A percentile compares a stretch with the other conserved stretches of the same genome.
Conservation (phyloP, 2,888 invertebrate genomes). For the Sphinx pinastri region DNA sequence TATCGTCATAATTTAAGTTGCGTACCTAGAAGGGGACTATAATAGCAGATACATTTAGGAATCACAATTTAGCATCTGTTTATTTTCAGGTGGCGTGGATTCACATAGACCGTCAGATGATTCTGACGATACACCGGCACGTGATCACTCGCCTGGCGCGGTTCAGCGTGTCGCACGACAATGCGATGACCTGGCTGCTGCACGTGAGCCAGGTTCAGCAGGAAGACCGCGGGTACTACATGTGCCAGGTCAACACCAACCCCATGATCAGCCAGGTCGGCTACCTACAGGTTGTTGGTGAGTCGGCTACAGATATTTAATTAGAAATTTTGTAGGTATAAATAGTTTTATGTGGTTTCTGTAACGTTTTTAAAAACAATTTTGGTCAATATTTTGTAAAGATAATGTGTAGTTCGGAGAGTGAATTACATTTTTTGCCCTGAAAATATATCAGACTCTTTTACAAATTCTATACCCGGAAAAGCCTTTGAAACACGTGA, state of each 20-base stretch:
- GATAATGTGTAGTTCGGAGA: no score
- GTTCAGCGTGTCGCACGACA: constrained; percentile 95
- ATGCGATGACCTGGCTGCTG: constrained; percentile 95
- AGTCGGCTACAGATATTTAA: constrained; percentile 59
- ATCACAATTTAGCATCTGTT: constrained; percentile 32
- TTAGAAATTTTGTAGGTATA: neutral
- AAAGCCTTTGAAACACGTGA: no score
- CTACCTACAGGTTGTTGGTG: constrained; percentile 96
- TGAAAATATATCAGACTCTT: no score
- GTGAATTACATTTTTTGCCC: no score
- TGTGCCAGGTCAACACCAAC: constrained; percentile 95
- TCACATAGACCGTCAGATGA: constrained; percentile 97
- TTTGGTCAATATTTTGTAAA: no score
- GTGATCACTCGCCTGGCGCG: constrained; percentile 95
- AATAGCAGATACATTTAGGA: no score
- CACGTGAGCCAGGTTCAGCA: constrained; percentile 96
- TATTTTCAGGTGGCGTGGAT: constrained; percentile 94
- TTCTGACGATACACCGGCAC: constrained; percentile 95
- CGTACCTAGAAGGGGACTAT: no score
- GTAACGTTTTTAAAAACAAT: no score
- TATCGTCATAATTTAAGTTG: no score
- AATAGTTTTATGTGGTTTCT: no score
- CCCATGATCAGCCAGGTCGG: constrained; percentile 98
- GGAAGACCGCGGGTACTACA: constrained; percentile 95
- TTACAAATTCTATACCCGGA: no score